Conservation (phyloP, 1,140 invertebrate species). For the Cydia amplana region DNA sequence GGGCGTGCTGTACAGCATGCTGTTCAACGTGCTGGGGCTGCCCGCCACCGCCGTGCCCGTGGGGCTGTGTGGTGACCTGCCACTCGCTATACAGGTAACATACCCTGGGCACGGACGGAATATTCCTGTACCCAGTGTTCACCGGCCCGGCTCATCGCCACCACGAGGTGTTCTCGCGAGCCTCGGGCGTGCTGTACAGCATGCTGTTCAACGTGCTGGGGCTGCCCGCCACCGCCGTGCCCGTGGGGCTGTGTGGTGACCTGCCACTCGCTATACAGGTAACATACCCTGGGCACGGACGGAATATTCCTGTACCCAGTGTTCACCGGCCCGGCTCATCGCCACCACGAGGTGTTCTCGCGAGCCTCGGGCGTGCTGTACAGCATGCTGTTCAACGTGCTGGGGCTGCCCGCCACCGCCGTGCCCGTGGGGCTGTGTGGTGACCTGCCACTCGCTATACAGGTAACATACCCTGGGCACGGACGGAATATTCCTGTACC, state of each 20-base stretch:
- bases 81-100: slow-evolving; percentile 88
- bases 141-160: no score
- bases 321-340: no score
- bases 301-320: no score
- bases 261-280: slow-evolving; percentile 88
- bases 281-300: no score
- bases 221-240: slow-evolving; percentile 88
- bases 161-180: slow-evolving; percentile 49
- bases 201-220: slow-evolving; percentile 88
- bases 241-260: slow-evolving; percentile 85
- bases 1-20: slow-evolving; percentile 84
- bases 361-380: slow-evolving; percentile 83
- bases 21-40: slow-evolving; percentile 88
- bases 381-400: slow-evolving; percentile 86
- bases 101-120: no score
- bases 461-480: no score
- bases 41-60: slow-evolving; percentile 88
- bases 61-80: slow-evolving; percentile 86
- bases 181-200: slow-evolving; percentile 84
- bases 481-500: no score
- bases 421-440: slow-evolving; percentile 85
- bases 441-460: slow-evolving; percentile 89
- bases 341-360: slow-evolving; percentile 41
- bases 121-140: no score
- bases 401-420: slow-evolving; percentile 88